These are phyloP conservation scores for Hedya salicella DNA, from an alignment of 2,888 invertebrate species.

Conservation along the genomic window DNA sequence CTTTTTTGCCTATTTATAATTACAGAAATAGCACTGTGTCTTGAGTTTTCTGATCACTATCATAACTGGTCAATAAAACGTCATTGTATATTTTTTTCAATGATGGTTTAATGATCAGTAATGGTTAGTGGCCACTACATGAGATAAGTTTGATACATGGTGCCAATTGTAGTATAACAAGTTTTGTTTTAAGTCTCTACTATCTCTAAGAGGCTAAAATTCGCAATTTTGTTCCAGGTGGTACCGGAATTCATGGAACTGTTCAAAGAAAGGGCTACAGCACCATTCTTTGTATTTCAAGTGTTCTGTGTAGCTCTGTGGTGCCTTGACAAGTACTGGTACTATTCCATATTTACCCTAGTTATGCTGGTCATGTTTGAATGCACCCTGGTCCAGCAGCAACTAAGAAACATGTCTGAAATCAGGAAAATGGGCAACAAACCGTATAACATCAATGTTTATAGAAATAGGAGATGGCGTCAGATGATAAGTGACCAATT, in stretches of 20 bases:
- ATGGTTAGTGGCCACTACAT: too few species aligned
- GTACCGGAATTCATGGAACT: slow-evolving; percentile 98
- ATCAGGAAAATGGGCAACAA: slow-evolving; percentile 99
- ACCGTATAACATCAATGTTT: slow-evolving; percentile 95
- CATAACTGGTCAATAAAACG: too few species aligned
- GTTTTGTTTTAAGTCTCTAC: neutral
- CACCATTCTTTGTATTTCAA: slow-evolving; percentile 99
- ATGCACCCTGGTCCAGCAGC: slow-evolving; percentile 99
- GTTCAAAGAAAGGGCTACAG: slow-evolving; percentile 98
- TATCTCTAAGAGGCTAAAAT: neutral
- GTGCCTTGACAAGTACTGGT: slow-evolving; percentile 99
- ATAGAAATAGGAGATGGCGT: slow-evolving; percentile 96
- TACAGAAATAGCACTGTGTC: too few species aligned
- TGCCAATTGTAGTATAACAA: neutral
- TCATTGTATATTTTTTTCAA: too few species aligned
- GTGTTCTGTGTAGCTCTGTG: slow-evolving; percentile 99
- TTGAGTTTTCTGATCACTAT: too few species aligned
- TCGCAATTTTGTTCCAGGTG: slow-evolving; percentile 77
- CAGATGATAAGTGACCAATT: slow-evolving; percentile 93
- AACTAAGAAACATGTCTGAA: slow-evolving; percentile 98
- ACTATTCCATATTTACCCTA: slow-evolving; percentile 98
- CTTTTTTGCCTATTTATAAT: too few species aligned
- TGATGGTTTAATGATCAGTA: too few species aligned
- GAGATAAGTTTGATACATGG: neutral
- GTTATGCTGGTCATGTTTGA: slow-evolving; percentile 98